Evolutionary conservation across 2,797 vertebrate genomes (phyloP).

Genomic region (Tolypeutes matacus): DNA sequence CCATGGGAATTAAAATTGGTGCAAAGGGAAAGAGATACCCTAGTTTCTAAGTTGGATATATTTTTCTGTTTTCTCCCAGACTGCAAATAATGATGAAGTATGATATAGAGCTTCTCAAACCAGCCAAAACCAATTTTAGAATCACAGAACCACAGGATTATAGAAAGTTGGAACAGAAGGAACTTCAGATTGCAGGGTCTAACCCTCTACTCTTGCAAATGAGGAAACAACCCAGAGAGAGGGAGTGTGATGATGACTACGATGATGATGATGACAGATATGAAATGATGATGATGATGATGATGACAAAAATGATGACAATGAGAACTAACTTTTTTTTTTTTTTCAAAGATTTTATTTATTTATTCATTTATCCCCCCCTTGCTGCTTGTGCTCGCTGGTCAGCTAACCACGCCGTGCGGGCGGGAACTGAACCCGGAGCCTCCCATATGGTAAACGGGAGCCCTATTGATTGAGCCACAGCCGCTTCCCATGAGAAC

Average conservation of each 20-base stretch:
- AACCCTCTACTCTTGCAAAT: not conserved
- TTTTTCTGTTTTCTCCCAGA: constrained; percentile 70
- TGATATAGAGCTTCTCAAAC: constrained; percentile 53
- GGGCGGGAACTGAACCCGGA: too few species aligned
- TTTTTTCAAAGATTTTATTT: too few species aligned
- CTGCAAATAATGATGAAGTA: constrained; percentile 46
- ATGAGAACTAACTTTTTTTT: not conserved
- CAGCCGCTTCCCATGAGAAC: too few species aligned
- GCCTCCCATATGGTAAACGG: too few species aligned
- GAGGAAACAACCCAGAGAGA: not conserved
- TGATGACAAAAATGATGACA: not conserved
- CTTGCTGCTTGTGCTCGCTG: too few species aligned
- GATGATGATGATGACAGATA: too few species aligned
- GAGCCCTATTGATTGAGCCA: too few species aligned
- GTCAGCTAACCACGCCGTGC: too few species aligned
- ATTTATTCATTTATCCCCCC: too few species aligned
- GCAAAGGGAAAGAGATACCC: constrained; percentile 45
- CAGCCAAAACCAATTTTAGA: constrained; percentile 59
- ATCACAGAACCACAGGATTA: not conserved
- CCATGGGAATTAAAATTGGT: constrained; percentile 67
- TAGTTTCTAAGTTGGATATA: constrained; percentile 48
- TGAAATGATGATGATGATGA: too few species aligned
- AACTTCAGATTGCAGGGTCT: fast-evolving
- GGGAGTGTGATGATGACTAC: not conserved
- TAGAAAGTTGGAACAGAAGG: not conserved